These are phyloP conservation scores for Lithosia quadra DNA, from an alignment of 2,888 invertebrate genomes.

Conservation along the genomic window DNA sequence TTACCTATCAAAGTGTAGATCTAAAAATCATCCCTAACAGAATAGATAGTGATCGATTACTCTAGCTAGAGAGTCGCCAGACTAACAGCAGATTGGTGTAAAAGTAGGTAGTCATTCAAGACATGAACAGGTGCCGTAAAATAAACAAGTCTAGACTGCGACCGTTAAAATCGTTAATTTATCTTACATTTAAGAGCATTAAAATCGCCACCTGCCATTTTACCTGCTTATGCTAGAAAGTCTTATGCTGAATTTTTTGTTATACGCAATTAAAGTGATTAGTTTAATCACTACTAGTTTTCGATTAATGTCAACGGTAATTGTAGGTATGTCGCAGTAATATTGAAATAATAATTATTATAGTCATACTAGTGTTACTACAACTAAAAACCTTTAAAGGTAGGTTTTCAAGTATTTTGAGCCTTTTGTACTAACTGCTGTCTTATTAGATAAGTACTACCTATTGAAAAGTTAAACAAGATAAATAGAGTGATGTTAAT, in stretches of 20 bases:
- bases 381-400: not conserved
- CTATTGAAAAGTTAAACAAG: no score
- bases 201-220: constrained; percentile 15
- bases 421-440: not conserved
- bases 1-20: no score
- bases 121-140: constrained; percentile 17
- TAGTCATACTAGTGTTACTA: not conserved
- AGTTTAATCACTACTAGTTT: not conserved
- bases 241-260: not conserved
- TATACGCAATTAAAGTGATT: not conserved
- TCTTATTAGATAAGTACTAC: no score
- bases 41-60: not conserved
- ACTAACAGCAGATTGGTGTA: not conserved
- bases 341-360: not conserved
- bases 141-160: constrained; percentile 30
- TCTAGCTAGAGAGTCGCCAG: no score
- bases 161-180: constrained; percentile 28
- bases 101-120: constrained; percentile 17
- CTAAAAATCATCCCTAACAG: no score
- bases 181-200: constrained; percentile 13
- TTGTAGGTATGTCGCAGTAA: not conserved
- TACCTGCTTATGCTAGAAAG: not conserved
- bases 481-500: no score
- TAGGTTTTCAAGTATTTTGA: not conserved
- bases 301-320: not conserved